Evolutionary conservation across 2,113 vertebrate genomes (phyloP), one percentile per base, ranked within the genome.

Genomic region (Pygoscelis adeliae): DNA sequence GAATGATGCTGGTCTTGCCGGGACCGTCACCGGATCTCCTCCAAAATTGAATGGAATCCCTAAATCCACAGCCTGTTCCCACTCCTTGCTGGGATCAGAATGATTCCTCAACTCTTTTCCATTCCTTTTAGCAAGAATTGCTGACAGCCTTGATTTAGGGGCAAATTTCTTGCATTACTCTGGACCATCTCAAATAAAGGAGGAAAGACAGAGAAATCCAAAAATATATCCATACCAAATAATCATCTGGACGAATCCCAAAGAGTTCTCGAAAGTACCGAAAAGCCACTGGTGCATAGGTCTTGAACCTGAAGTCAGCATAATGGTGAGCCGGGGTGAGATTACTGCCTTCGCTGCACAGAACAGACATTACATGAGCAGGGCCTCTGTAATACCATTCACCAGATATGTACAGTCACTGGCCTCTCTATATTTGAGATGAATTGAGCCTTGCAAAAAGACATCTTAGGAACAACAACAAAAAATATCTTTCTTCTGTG

Each of bases 261-360:
- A 99, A 99, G 79, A 99, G 99, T 80, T 99, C 99, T 96, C 99
- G 98, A 98, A 99, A 99, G 97, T 99, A 99, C n/a, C 99, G 99
- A 91, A 99, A 99, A 95, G 99, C 99, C 58, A 99, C 99, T 0
- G 99, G 99, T 22, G 99, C 99, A 0, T 99, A 99, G 3, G 99
- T 99, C 98, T 99, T 99, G 98, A 99, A 99, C 86, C 99, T 98
- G 98, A 99, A 99, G 98, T 99, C 99, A 3, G 99, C 99, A 59
- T 99, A 99, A 96, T 99, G 99, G 97, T 99, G 99, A 38, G 99
- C 99, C 0, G 99, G 99, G 58, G 99, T 99, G 91, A 99, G 99
- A 87, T 99, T 99, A 96, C 99, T 99, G 63, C 99, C 99, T 98
- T 99, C 99, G 2, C 99, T 99, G 95, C 32, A 96, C 83, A 42